phyloP scores from a whole-genome alignment of 2,797 vertebrate species.

The Numenius phaeopus region DNA sequence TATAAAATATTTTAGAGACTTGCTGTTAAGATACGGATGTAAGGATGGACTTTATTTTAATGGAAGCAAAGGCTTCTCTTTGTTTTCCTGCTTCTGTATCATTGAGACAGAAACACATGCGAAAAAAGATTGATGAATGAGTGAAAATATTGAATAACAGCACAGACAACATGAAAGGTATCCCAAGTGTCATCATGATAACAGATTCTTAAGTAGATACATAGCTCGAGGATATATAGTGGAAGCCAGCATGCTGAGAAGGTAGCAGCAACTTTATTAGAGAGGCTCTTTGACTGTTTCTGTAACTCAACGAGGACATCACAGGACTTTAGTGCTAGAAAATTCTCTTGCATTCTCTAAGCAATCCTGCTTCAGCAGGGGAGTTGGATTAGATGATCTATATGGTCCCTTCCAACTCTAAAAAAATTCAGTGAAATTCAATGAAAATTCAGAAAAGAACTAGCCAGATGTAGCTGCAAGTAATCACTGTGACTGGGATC shows the following conservation, averaged over 20 bases:
- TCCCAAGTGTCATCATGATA: constrained; percentile 76
- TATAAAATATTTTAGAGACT: constrained; percentile 46
- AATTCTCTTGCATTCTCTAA: no score
- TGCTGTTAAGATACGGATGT: constrained; percentile 72
- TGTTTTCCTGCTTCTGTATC: constrained; percentile 74
- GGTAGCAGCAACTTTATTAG: constrained; percentile 81
- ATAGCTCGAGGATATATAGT: constrained; percentile 81
- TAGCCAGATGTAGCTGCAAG: no score
- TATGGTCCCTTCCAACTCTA: no score
- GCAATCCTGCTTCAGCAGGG: no score
- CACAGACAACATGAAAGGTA: constrained; percentile 81
- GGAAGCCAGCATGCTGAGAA: constrained; percentile 84
- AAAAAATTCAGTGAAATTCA: no score
- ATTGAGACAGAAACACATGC: constrained; percentile 80
- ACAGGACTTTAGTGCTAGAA: constrained; percentile 83
- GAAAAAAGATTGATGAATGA: constrained; percentile 77
- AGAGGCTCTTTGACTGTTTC: constrained; percentile 80
- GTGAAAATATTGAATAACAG: constrained; percentile 80
- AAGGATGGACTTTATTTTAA: constrained; percentile 77
- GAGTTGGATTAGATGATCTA: no score
- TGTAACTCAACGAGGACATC: constrained; percentile 79
- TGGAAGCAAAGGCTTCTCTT: constrained; percentile 71
- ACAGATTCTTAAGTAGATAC: constrained; percentile 80
- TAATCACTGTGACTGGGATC: constrained; percentile 80
- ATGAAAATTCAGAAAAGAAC: no score